Base-by-base conservation (phyloP, 2,113 vertebrate genomes). In the Labrus mixtus region DNA sequence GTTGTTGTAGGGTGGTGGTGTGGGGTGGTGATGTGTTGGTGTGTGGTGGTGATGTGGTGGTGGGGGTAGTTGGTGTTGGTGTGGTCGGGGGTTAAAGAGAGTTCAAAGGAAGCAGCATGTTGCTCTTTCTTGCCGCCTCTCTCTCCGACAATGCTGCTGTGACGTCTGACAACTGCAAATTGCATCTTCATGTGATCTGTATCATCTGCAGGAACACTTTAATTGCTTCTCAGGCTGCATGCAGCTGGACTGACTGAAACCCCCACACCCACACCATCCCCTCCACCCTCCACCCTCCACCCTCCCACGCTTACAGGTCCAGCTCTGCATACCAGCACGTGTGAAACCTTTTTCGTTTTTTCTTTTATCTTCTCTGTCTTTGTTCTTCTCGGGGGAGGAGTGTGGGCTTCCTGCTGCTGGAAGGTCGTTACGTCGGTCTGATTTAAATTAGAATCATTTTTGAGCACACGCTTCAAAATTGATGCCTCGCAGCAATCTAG, bases 371-470 rank as follows among this genome's bases (percentile, higher is more conserved):
- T 41, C 11, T 6, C 8, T 62, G 6, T 63, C 85, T 88, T 87
- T 90, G 85, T 86, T 89, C 76, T 74, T 79, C 58, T 65, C 46
- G n/a, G 41, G 68, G 75, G 83, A 68, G 77, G 75, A 66, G 69
- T 39, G 65, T 39, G 65, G 76, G 68, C 71, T 63, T 23, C 70
- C 70, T 5, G 20, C 74, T 25, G 82, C 81, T 71, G 37, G 64
- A 69, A 83, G 78, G 68, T 83, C 79, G 81, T 82, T 79, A 61
- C 73, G 85, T 87, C 78, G 61, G 59, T 79, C 81, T 73, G 78
- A 90, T 93, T 90, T 92, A 86, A 93, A 93, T 87, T 73, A 81
- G 79, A 88, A 80, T 87, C 57, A 86, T 91, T 91, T 91, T 72
- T 50, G 60, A 87, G 78, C 71, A 25, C 73, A 73, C 78, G 79